Evolutionary conservation across 1,140 invertebrate genomes (phyloP).

Genomic region (Hestina assimilis): DNA sequence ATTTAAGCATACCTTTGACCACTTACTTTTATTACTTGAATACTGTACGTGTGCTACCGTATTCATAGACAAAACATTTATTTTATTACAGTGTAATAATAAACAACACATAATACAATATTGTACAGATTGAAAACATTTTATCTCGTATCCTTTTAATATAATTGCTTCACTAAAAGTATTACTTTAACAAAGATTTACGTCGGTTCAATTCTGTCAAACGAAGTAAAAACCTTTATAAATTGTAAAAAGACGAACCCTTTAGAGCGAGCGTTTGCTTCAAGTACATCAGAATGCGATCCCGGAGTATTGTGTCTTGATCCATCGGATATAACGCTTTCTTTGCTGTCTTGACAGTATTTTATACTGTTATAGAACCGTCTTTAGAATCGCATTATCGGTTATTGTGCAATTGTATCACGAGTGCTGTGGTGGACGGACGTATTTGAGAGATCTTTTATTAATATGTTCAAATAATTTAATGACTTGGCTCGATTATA

Average conservation of each 20-base stretch:
- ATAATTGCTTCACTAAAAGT: too few relatives aligned
- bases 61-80: too few relatives aligned
- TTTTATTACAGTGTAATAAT: too few relatives aligned
- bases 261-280: constrained; percentile 67
- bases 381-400: constrained; percentile 6
- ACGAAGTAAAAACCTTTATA: constrained; percentile 63
- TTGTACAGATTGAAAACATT: too few relatives aligned
- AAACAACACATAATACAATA: too few relatives aligned
- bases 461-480: too few relatives aligned
- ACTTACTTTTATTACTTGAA: not conserved
- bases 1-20: constrained; percentile 6
- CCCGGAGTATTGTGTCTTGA: constrained; percentile 49
- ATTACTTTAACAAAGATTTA: constrained; percentile 31
- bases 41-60: too few relatives aligned
- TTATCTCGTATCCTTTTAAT: too few relatives aligned
- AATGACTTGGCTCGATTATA: too few relatives aligned
- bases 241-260: constrained; percentile 65
- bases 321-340: constrained; percentile 46
- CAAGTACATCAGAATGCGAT: constrained; percentile 65
- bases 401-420: constrained; percentile 9
- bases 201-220: constrained; percentile 57
- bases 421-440: too few relatives aligned
- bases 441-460: too few relatives aligned
- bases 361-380: constrained; percentile 23
- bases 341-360: constrained; percentile 46